Conservation (phyloP, 2,797 vertebrate genomes). For the Danio aesculapii region DNA sequence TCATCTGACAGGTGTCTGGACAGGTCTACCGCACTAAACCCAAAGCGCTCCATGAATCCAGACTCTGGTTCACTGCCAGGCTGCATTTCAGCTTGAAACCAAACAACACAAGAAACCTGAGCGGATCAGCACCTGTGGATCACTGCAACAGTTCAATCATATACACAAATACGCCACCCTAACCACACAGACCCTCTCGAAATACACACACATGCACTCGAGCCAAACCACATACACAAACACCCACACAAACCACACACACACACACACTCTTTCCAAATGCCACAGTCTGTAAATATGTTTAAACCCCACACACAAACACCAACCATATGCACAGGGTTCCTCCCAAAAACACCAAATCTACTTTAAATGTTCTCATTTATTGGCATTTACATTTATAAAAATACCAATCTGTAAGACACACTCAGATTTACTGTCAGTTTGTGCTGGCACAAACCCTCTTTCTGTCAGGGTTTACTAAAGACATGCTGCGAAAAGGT, state of each 20-base stretch:
- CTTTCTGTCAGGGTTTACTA: no score
- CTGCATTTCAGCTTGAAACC: slow-evolving; percentile 33
- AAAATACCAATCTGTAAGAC: slow-evolving; percentile 11
- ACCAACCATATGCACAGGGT: background rate
- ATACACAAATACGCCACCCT: background rate
- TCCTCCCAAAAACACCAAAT: slow-evolving; percentile 28
- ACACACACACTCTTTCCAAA: slow-evolving; percentile 8
- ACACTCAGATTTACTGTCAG: background rate
- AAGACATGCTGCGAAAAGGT: no score
- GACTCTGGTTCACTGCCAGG: slow-evolving; percentile 37
- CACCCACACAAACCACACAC: slow-evolving; percentile 14
- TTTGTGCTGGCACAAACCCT: no score
- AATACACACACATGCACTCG: slow-evolving; percentile 13
- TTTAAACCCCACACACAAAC: slow-evolving; percentile 24
- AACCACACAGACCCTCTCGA: slow-evolving; percentile 34
- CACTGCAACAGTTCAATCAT: slow-evolving; percentile 14
- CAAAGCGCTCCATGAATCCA: slow-evolving; percentile 20
- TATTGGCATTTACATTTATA: background rate
- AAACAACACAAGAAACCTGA: slow-evolving; percentile 36
- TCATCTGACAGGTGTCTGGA: slow-evolving; percentile 38
- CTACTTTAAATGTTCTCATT: background rate
- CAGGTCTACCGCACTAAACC: slow-evolving; percentile 29
- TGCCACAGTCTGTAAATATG: slow-evolving; percentile 16
- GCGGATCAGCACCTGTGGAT: slow-evolving; percentile 28
- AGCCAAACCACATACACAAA: slow-evolving; percentile 22